These are phyloP conservation scores for Lepisosteus osseus DNA, from an alignment of 2,113 vertebrate genomes.

Conservation along the genomic window DNA sequence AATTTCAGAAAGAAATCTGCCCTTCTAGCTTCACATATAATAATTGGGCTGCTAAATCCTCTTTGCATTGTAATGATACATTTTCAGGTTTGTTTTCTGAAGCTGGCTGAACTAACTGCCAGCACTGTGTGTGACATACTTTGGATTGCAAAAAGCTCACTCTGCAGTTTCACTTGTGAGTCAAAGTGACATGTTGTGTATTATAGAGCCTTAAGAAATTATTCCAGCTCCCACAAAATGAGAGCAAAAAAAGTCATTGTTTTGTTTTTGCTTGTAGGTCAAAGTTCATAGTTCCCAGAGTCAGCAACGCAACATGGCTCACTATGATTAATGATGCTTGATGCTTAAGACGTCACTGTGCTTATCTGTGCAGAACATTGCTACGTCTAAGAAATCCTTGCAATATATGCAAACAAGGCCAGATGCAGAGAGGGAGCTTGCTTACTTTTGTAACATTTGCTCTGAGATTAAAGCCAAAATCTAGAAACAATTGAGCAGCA, in stretches of 20 bases:
- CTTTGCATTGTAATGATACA: no score
- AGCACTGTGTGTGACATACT: no score
- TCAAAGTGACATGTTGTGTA: no score
- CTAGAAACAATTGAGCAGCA: not conserved
- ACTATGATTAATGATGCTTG: not conserved
- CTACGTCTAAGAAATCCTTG: not conserved
- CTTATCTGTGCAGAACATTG: slow-evolving; percentile 5
- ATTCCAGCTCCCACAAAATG: no score
- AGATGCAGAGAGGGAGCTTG: not conserved
- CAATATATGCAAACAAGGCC: not conserved
- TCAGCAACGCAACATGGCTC: not conserved
- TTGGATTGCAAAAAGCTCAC: not conserved
- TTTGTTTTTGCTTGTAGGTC: no score
- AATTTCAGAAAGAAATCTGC: slow-evolving; percentile 2
- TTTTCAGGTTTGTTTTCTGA: no score
- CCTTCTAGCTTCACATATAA: not conserved
- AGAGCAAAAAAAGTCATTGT: no score
- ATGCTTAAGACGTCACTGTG: not conserved
- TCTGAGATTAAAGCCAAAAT: slow-evolving; percentile 1
- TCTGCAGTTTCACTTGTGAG: slow-evolving; percentile 27
- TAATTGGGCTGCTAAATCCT: no score
- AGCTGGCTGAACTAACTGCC: no score
- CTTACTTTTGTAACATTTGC: not conserved
- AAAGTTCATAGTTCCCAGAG: not conserved
- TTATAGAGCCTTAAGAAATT: no score